These are phyloP conservation scores for Drosophila asahinai DNA, from an alignment of 1,140 invertebrate species.

Conservation along the genomic window DNA sequence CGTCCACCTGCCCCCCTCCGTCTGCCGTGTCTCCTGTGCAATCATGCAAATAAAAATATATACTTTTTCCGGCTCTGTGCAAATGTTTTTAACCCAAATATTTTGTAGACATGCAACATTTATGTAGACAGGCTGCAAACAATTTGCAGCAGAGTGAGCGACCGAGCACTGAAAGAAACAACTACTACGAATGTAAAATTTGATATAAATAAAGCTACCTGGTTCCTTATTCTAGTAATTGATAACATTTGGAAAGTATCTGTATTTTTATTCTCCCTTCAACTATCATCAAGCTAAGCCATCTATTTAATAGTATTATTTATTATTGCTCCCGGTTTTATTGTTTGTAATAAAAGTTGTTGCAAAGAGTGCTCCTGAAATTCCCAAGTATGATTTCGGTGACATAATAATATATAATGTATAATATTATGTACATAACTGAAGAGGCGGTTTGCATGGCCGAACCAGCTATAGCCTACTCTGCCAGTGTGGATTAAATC, in stretches of 20 bases:
- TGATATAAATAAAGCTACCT: neutral
- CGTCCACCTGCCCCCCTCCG: slow-evolving; percentile 3
- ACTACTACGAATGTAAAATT: neutral
- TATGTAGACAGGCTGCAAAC: slow-evolving; percentile 62
- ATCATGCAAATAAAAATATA: slow-evolving; percentile 82
- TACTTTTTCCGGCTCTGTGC: slow-evolving; percentile 50
- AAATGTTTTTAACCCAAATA: slow-evolving; percentile 82
- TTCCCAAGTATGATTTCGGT: neutral
- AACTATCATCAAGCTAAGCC: too few relatives aligned
- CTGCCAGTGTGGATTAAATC: neutral
- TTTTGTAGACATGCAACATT: slow-evolving; percentile 81
- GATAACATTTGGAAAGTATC: neutral
- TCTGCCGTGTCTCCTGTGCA: slow-evolving; percentile 51
- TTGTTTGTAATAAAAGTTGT: too few relatives aligned
- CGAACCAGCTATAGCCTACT: too few relatives aligned
- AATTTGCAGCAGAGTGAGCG: slow-evolving; percentile 39
- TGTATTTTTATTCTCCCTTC: too few relatives aligned
- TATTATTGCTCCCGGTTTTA: too few relatives aligned
- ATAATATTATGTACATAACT: too few relatives aligned
- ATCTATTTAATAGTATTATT: too few relatives aligned
- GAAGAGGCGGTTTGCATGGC: too few relatives aligned
- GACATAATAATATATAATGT: neutral
- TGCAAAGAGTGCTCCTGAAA: neutral
- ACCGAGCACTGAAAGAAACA: slow-evolving; percentile 36
- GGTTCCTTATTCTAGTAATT: neutral